Evolutionary conservation across 2,888 invertebrate species (phyloP).

Genomic region (Eupithecia tripunctaria): DNA sequence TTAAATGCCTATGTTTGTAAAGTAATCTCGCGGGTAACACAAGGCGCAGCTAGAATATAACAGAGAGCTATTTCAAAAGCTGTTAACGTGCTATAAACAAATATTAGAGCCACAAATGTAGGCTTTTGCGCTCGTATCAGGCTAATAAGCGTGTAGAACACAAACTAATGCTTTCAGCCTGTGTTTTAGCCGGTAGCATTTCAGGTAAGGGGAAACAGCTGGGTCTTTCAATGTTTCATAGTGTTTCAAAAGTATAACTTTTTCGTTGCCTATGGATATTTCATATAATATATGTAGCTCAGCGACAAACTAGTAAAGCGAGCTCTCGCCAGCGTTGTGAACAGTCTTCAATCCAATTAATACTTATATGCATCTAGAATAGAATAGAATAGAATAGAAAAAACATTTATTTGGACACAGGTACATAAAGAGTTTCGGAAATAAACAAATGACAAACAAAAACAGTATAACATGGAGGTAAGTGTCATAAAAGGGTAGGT

Average conservation of each 20-base stretch:
- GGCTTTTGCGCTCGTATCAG: neutral
- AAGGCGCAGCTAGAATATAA: neutral
- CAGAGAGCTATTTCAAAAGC: neutral
- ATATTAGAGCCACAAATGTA: neutral
- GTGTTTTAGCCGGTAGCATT: neutral
- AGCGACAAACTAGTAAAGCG: too few species aligned
- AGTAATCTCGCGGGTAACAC: neutral
- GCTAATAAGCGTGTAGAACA: slow-evolving; percentile 13
- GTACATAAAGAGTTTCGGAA: too few species aligned
- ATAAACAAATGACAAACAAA: too few species aligned
- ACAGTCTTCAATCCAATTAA: too few species aligned
- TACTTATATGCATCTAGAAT: too few species aligned
- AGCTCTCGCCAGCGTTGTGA: too few species aligned
- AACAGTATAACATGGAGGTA: too few species aligned
- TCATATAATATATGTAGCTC: too few species aligned
- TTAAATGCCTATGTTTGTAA: neutral
- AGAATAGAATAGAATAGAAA: too few species aligned
- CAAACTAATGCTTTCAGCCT: slow-evolving; percentile 17
- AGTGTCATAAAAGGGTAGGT: too few species aligned
- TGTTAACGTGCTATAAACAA: neutral
- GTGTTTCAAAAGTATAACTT: neutral
- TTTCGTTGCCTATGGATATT: neutral
- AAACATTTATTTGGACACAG: too few species aligned
- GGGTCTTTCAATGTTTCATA: neutral
- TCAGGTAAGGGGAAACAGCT: neutral